Base-by-base conservation (phyloP, 2,888 invertebrate genomes). In the Diabrotica balteata region DNA sequence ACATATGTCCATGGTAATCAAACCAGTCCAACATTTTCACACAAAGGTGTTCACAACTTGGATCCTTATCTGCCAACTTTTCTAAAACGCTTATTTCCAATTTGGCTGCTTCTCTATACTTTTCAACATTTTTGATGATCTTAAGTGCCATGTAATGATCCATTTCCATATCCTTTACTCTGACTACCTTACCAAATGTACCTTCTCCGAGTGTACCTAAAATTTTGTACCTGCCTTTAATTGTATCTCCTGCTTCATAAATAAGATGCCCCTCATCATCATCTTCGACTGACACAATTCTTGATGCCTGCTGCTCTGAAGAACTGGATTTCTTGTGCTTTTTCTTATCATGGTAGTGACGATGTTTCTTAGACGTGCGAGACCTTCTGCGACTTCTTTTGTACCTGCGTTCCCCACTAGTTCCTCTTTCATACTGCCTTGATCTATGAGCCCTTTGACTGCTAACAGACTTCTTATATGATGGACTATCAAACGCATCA, bases 221-320 rank as follows among this genome's bases (percentile, higher is more conserved):
- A 87, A 99, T 94, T 90, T 97, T 96, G 93, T 97, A 98, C 96
- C 97, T 93, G 91, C 96, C 94, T 91, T 96, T 95, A 88, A 99
- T 95, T 89, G 96, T 91, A 90, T 98, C 97, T 89, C 98, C 98
- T 88, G 92, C 91, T 89, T 94, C 94, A 93, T 98, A 99, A 87
- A 99, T 94, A 89, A 99, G 96, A 89, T 99, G 98, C 88, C 99
- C 99, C 88, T 99, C 98, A 89, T 94, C 94, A 90, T 99, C 98
- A 90, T 99, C 97, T 91, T 96, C 95, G 88, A 97, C 93, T 87
- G 95, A 93, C 86, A 95, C 94, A 85, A 92, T 91, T 85, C 91
- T 89, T 86, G 93, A 92, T 88, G 90, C 92, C 92, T 93, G 91
- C 88, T 83, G 83, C 75, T 82, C 81, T 47, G 81, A 86, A 82